Conservation (phyloP, 2,888 invertebrate genomes). For the Stomorhina lunata region DNA sequence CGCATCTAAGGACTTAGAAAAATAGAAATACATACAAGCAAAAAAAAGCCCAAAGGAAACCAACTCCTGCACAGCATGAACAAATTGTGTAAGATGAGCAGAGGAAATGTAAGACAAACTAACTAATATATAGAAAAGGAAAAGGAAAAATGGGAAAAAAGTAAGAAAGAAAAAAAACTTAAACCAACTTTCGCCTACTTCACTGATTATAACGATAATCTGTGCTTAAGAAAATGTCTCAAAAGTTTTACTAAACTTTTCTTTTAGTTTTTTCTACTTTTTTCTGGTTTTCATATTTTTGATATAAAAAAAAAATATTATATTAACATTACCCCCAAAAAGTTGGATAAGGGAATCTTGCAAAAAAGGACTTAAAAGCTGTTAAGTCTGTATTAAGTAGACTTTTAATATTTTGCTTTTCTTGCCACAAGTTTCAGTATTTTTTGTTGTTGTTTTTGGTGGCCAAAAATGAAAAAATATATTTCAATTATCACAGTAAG, state of each 20-base stretch:
- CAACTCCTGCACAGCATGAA: too few relatives aligned
- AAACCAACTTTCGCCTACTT: constrained; percentile 65
- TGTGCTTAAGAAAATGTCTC: constrained; percentile 65
- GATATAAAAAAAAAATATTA: constrained; percentile 1
- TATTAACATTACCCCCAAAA: constrained; percentile 17
- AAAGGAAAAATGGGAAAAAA: constrained; percentile 5
- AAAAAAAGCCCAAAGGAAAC: too few relatives aligned
- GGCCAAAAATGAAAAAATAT: constrained; percentile 29
- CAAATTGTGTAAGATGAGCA: constrained; percentile 36
- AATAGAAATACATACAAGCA: not conserved
- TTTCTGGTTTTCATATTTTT: not conserved
- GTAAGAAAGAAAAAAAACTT: constrained; percentile 36
- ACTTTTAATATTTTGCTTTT: constrained; percentile 56
- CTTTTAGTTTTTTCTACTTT: not conserved
- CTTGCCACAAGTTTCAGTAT: constrained; percentile 45
- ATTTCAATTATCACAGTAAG: constrained; percentile 61
- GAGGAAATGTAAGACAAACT: constrained; percentile 13
- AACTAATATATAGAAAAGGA: constrained; percentile 52
- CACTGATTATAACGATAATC: constrained; percentile 65
- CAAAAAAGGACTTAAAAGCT: constrained; percentile 49
- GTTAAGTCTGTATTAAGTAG: constrained; percentile 65
- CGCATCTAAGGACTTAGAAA: constrained; percentile 10
- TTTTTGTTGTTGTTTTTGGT: constrained; percentile 4
- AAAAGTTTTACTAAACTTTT: constrained; percentile 64
- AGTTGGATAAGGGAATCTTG: not conserved